phyloP scores from a whole-genome alignment of 2,888 invertebrate genomes.

The Drosophila hamatofila region DNA sequence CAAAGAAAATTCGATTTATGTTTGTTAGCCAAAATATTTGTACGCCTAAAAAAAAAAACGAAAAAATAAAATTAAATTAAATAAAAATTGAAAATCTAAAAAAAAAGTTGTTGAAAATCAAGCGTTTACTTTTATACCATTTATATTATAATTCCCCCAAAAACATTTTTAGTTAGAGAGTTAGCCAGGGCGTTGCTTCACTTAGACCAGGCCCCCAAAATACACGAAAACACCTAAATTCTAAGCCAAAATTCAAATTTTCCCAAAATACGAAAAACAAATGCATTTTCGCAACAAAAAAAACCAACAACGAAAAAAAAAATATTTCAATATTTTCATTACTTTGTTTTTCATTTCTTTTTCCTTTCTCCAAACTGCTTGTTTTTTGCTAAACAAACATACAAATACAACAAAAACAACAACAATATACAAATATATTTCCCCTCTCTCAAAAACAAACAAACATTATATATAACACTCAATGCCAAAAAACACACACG shows the following conservation, averaged over 20 bases:
- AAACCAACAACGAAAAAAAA: slow-evolving; percentile 49
- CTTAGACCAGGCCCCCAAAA: slow-evolving; percentile 14
- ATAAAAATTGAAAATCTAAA: slow-evolving; percentile 49
- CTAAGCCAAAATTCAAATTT: slow-evolving; percentile 15
- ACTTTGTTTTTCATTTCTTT: slow-evolving; percentile 80
- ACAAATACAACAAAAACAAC: slow-evolving; percentile 52
- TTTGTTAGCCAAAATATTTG: slow-evolving; percentile 74
- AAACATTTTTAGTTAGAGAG: slow-evolving; percentile 16
- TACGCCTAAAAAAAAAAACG: slow-evolving; percentile 48
- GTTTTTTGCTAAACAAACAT: slow-evolving; percentile 77
- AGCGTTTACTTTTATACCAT: slow-evolving; percentile 60
- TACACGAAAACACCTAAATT: slow-evolving; percentile 34
- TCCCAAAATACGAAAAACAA: slow-evolving; percentile 22
- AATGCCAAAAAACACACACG: slow-evolving; percentile 31
- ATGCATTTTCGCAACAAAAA: slow-evolving; percentile 55
- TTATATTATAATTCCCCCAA: slow-evolving; percentile 14
- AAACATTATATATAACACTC: slow-evolving; percentile 37
- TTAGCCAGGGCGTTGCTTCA: slow-evolving; percentile 36
- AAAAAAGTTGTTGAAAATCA: slow-evolving; percentile 76
- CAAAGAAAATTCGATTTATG: slow-evolving; percentile 54
- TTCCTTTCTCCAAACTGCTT: slow-evolving; percentile 80
- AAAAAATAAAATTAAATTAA: slow-evolving; percentile 21
- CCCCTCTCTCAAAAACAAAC: slow-evolving; percentile 20
- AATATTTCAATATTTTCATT: slow-evolving; percentile 79
- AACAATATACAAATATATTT: slow-evolving; percentile 22